phyloP scores from a whole-genome alignment of 2,113 vertebrate genomes.

The Thamnophis sirtalis region DNA sequence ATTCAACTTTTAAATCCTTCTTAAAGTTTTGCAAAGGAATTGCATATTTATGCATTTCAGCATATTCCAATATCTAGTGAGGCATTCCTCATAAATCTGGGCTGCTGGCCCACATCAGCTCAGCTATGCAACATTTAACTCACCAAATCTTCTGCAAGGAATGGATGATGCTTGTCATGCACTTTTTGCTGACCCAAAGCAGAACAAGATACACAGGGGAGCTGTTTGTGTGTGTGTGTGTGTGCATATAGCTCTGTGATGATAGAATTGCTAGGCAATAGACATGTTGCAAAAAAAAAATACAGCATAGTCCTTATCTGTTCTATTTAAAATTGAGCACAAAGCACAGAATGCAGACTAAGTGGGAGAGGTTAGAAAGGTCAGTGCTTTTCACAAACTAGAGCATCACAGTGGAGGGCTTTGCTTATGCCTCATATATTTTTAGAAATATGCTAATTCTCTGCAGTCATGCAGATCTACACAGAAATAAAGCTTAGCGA shows the following conservation, averaged over 20 bases:
- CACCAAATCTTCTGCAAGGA: neutral
- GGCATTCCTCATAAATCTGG: neutral
- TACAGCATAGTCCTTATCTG: neutral
- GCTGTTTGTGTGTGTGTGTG: neutral
- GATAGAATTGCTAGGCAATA: neutral
- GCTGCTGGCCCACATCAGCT: neutral
- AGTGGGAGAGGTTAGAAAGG: neutral
- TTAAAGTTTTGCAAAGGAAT: neutral
- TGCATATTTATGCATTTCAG: neutral
- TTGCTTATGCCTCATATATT: neutral
- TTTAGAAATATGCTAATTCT: neutral
- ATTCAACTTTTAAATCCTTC: neutral
- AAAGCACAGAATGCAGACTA: neutral
- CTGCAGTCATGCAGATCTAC: neutral
- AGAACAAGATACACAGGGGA: neutral
- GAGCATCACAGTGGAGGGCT: neutral
- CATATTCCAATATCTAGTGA: neutral
- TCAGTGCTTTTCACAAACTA: neutral
- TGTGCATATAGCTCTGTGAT: neutral
- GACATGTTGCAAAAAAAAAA: neutral
- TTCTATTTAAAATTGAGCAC: neutral
- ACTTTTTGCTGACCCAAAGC: neutral
- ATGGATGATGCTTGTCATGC: neutral
- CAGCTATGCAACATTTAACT: neutral
- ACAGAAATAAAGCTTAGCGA: neutral